These are phyloP conservation scores for Drosophila cognata DNA, from an alignment of 2,888 invertebrate genomes.

Conservation along the genomic window DNA sequence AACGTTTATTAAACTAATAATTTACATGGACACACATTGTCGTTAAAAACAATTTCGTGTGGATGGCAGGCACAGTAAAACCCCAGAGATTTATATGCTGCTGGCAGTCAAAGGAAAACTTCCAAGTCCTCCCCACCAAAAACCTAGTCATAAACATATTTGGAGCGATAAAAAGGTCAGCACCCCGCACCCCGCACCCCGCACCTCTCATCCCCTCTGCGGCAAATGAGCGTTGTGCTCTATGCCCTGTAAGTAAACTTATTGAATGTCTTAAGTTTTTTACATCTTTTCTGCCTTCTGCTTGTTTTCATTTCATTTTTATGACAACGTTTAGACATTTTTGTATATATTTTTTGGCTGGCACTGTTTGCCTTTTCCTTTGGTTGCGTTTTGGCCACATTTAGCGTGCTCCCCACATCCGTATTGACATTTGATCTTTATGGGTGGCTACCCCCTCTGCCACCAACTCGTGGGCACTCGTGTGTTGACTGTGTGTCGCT, in stretches of 20 bases:
- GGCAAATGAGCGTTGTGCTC: constrained; percentile 17
- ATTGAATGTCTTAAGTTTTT: constrained; percentile 83
- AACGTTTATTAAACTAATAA: constrained; percentile 82
- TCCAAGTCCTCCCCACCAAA: neutral
- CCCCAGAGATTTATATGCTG: constrained; percentile 62
- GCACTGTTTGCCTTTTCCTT: constrained; percentile 66
- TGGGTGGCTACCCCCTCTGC: constrained; percentile 57
- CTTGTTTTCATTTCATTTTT: constrained; percentile 82
- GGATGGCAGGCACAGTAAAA: constrained; percentile 37
- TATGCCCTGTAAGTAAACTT: constrained; percentile 67
- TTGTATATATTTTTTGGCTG: constrained; percentile 67
- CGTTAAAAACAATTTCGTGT: constrained; percentile 82
- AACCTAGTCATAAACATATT: constrained; percentile 77
- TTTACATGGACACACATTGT: constrained; percentile 72
- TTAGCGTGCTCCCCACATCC: constrained; percentile 43
- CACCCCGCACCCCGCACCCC: constrained; percentile 9
- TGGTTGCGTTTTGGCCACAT: constrained; percentile 67
- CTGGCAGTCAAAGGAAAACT: constrained; percentile 26
- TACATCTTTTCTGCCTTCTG: constrained; percentile 57
- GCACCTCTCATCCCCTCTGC: neutral
- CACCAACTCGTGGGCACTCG: constrained; percentile 5
- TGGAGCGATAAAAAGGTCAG: constrained; percentile 81
- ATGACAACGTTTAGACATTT: constrained; percentile 83
- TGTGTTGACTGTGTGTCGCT: constrained; percentile 70
- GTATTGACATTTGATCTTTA: constrained; percentile 84